phyloP scores from a whole-genome alignment of 2,797 vertebrate genomes.

The Syngnathus acus region DNA sequence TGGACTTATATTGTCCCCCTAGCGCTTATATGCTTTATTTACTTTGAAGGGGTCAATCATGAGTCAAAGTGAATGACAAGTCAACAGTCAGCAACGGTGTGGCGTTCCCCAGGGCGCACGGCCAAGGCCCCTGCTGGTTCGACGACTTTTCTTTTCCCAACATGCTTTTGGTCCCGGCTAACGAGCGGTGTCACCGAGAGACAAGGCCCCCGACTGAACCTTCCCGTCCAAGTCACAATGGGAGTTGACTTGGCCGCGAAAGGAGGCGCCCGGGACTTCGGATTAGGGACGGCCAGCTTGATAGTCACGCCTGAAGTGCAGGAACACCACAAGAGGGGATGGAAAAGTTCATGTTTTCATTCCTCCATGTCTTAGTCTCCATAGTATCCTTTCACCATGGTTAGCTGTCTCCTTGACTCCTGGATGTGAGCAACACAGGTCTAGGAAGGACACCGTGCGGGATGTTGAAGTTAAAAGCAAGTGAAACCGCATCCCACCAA shows the following conservation, averaged over 20 bases:
- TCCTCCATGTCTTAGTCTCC: background rate
- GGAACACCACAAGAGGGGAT: slow-evolving; percentile 8
- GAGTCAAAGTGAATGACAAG: background rate
- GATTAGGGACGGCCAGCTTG: slow-evolving; percentile 6
- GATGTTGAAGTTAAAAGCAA: background rate
- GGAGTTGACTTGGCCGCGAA: slow-evolving; percentile 18
- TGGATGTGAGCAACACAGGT: background rate
- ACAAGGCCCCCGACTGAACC: slow-evolving; percentile 7
- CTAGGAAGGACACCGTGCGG: background rate
- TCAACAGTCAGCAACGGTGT: background rate
- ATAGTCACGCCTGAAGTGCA: slow-evolving; percentile 8
- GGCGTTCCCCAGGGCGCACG: background rate
- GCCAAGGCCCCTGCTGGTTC: background rate
- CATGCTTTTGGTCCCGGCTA: background rate
- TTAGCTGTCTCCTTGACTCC: background rate
- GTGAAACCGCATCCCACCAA: background rate
- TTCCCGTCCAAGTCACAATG: slow-evolving; percentile 12
- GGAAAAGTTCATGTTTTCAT: slow-evolving; percentile 7
- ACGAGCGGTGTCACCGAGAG: slow-evolving; percentile 10
- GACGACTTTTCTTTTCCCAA: background rate
- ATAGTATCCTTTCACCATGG: background rate
- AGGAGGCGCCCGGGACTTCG: slow-evolving; percentile 15
- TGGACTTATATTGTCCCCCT: slow-evolving; percentile 1
- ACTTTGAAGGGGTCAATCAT: background rate
- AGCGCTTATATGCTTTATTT: background rate